Conservation (phyloP, 2,888 invertebrate genomes). For the Tyria jacobaeae region DNA sequence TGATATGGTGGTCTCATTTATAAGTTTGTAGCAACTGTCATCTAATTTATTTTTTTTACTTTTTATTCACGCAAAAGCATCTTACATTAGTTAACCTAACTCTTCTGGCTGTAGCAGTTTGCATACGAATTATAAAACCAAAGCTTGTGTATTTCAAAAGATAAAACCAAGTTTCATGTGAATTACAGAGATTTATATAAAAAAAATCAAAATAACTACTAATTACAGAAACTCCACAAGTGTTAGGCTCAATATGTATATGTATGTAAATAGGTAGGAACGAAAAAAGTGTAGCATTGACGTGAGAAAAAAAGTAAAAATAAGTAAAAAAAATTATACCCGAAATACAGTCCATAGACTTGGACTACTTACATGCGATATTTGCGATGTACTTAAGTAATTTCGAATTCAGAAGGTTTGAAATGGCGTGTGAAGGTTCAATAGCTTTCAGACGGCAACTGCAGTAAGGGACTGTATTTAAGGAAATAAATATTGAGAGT, state of each 20-base stretch:
- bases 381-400: constrained; percentile 40
- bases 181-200: constrained; percentile 66
- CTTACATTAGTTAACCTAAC: constrained; percentile 44
- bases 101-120: constrained; percentile 70
- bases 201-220: constrained; percentile 68
- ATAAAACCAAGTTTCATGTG: constrained; percentile 70
- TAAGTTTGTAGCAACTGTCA: constrained; percentile 37
- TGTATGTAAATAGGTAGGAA: constrained; percentile 61
- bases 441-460: constrained; percentile 63
- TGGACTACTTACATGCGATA: constrained; percentile 56
- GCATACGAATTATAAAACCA: constrained; percentile 72
- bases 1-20: constrained; percentile 26
- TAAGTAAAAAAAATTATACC: constrained; percentile 59
- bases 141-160: constrained; percentile 75
- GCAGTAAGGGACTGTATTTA: constrained; percentile 80
- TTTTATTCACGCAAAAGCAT: constrained; percentile 70
- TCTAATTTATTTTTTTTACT: constrained; percentile 32
- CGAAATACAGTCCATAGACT: constrained; percentile 77
- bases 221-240: constrained; percentile 79
- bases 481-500: constrained; percentile 74
- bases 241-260: constrained; percentile 68
- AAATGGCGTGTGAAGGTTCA: constrained; percentile 54
- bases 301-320: constrained; percentile 63
- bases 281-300: constrained; percentile 64
- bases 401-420: constrained; percentile 46